Evolutionary conservation across 2,113 vertebrate species (phyloP).

Genomic region (Hippocampus barbouri): DNA sequence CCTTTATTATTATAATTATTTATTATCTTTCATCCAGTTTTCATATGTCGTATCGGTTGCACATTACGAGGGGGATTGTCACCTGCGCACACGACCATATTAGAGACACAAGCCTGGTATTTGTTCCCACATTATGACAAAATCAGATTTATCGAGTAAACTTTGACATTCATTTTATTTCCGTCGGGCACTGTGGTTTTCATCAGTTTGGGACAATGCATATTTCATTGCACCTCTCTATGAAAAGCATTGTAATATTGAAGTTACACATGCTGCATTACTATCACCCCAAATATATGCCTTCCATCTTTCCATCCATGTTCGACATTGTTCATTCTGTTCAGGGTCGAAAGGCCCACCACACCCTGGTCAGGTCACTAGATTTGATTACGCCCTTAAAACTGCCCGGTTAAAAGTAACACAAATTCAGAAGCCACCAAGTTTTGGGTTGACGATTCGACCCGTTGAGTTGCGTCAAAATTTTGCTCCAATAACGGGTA

Average conservation of each 20-base stretch:
- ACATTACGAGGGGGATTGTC: conserved; percentile 10
- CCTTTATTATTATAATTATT: too few relatives aligned
- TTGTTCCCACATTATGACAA: not conserved
- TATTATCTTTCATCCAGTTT: too few relatives aligned
- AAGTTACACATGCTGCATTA: too few relatives aligned
- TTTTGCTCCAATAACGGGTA: too few relatives aligned
- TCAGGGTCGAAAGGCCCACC: too few relatives aligned
- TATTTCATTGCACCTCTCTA: not conserved
- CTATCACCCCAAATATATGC: too few relatives aligned
- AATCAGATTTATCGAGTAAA: not conserved
- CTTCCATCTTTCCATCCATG: not conserved
- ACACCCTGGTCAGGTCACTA: too few relatives aligned
- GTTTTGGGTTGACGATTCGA: too few relatives aligned
- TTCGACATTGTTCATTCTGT: not conserved
- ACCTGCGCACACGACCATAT: not conserved
- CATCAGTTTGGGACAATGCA: not conserved
- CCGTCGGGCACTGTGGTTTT: not conserved
- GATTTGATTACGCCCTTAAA: too few relatives aligned
- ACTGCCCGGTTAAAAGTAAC: too few relatives aligned
- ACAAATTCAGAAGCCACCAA: too few relatives aligned
- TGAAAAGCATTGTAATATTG: not conserved
- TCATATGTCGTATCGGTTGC: conserved; percentile 13
- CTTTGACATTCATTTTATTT: not conserved
- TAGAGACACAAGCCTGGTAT: not conserved
- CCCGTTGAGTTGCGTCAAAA: too few relatives aligned